A percentile compares a stretch with the other conserved stretches of the same genome.
Evolutionary conservation across 2,113 vertebrate species (phyloP).

Genomic region (Carettochelys insculpta): DNA sequence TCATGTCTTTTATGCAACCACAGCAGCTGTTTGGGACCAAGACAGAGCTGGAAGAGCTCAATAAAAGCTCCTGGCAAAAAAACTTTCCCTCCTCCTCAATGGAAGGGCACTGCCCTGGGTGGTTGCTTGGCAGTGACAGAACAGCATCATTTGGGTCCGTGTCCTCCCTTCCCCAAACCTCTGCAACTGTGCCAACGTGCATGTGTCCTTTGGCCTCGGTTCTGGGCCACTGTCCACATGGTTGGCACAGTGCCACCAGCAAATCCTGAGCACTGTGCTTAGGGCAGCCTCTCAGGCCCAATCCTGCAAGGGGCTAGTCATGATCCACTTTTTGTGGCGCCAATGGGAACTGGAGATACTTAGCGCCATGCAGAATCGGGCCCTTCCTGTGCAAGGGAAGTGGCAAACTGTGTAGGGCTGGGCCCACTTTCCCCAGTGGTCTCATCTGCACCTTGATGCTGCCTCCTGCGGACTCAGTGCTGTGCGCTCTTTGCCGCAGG

Average conservation of each 20-base stretch:
- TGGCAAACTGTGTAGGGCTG: background rate
- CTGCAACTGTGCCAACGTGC: background rate
- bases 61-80: background rate
- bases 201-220: background rate
- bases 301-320: background rate
- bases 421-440: background rate
- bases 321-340: background rate
- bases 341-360: background rate
- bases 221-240: too few relatives aligned
- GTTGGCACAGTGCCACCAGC: background rate
- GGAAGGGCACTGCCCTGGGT: background rate
- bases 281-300: background rate
- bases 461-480: background rate
- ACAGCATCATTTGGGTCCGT: background rate
- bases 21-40: slow-evolving; percentile 20
- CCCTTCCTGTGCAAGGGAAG: background rate
- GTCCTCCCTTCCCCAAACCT: background rate
- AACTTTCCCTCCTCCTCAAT: background rate
- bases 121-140: background rate
- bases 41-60: background rate
- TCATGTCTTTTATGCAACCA: background rate
- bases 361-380: background rate
- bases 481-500: background rate
- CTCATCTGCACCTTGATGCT: background rate
- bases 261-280: background rate